phyloP scores from a whole-genome alignment of 2,888 invertebrate genomes.

The Caradrina kadenii region DNA sequence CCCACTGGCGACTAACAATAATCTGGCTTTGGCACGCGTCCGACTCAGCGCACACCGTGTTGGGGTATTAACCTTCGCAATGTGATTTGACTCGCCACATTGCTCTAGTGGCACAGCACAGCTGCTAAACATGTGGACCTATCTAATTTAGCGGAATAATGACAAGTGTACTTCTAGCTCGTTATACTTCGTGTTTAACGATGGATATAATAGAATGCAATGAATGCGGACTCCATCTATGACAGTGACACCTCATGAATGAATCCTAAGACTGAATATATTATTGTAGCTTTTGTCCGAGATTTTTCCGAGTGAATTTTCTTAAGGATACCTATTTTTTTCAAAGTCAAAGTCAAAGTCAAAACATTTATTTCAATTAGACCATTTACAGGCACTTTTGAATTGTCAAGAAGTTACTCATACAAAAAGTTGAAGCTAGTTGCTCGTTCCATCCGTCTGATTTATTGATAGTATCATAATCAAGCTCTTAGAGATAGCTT shows the following conservation, averaged over 20 bases:
- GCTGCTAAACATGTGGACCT: conserved; percentile 31
- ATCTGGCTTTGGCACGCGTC: conserved; percentile 69
- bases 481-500: too few species aligned
- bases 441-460: too few species aligned
- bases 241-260: not conserved
- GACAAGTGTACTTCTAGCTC: not conserved
- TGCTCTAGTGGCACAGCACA: conserved; percentile 31
- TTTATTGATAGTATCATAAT: too few species aligned
- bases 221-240: not conserved
- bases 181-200: not conserved
- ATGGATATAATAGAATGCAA: too few species aligned
- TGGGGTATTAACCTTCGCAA: conserved; percentile 56
- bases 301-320: too few species aligned
- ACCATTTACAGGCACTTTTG: too few species aligned
- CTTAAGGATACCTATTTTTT: too few species aligned
- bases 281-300: not conserved
- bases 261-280: not conserved
- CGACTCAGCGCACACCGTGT: conserved; percentile 53
- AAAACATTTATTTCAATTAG: too few species aligned
- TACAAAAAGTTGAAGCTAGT: too few species aligned
- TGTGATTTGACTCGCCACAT: conserved; percentile 51
- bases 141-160: not conserved
- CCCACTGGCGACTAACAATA: conserved; percentile 66
- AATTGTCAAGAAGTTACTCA: too few species aligned
- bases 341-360: too few species aligned